These are phyloP conservation scores for Musca domestica DNA, from an alignment of 1,140 invertebrate genomes.

Conservation along the genomic window DNA sequence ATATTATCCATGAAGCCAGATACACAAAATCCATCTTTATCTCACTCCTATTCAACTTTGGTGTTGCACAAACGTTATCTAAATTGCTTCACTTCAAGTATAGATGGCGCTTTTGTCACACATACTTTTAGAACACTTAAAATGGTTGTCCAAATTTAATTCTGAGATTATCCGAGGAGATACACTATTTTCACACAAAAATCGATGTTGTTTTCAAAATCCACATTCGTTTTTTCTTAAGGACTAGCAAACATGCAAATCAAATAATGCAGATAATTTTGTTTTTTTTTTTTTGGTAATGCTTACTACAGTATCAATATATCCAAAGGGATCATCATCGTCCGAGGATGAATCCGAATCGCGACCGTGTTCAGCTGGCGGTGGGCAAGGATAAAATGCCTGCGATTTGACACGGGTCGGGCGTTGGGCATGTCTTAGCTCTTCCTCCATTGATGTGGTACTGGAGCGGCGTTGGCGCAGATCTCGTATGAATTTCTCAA, in stretches of 20 bases:
- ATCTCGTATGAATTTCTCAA: constrained; percentile 56
- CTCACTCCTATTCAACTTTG: too few species aligned
- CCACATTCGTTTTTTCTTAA: neutral
- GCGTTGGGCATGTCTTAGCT: constrained; percentile 56
- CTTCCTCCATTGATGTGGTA: constrained; percentile 59
- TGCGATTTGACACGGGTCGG: constrained; percentile 56
- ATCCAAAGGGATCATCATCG: constrained; percentile 58
- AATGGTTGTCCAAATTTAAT: too few species aligned
- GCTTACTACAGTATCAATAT: constrained; percentile 62
- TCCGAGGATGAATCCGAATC: constrained; percentile 54
- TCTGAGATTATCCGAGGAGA: too few species aligned
- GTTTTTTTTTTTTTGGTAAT: neutral
- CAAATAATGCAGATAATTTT: neutral
- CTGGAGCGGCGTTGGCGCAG: constrained; percentile 57
- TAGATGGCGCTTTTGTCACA: too few species aligned
- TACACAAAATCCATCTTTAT: too few species aligned
- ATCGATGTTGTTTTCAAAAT: neutral
- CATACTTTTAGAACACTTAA: too few species aligned
- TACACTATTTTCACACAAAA: too few species aligned
- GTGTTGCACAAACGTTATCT: too few species aligned
- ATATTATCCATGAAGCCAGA: too few species aligned
- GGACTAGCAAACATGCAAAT: neutral
- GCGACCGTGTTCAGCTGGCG: constrained; percentile 58
- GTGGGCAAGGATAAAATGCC: constrained; percentile 67
- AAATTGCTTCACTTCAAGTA: too few species aligned